Conservation (phyloP, 2,797 vertebrate genomes). For the Artibeus jamaicensis region DNA sequence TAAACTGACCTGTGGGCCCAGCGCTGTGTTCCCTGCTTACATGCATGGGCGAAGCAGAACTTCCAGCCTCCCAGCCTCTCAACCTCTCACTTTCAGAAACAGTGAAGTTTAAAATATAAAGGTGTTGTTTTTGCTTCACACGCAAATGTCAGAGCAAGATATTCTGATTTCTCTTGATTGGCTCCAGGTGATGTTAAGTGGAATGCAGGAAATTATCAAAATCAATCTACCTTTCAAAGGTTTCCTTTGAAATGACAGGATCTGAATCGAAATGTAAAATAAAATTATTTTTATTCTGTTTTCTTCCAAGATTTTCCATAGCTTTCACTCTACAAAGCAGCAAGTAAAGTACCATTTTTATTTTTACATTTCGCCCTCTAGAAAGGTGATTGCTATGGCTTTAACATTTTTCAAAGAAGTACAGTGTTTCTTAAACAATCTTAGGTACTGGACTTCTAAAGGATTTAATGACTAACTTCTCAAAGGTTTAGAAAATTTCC, state of each 20-base stretch:
- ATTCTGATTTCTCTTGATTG: conserved; percentile 66
- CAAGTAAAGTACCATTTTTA: background rate
- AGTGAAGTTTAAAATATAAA: conserved; percentile 66
- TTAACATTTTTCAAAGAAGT: conserved; percentile 41
- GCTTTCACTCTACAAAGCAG: background rate
- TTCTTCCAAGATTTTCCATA: conserved; percentile 5
- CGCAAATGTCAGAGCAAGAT: conserved; percentile 53
- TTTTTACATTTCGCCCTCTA: background rate
- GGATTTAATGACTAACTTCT: conserved; percentile 47
- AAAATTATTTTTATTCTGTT: conserved; percentile 30
- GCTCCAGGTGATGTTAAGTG: conserved; percentile 65
- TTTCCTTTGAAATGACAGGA: conserved; percentile 62
- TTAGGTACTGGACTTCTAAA: conserved; percentile 3
- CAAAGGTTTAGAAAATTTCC: background rate
- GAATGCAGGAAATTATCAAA: conserved; percentile 66
- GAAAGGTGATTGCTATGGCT: background rate
- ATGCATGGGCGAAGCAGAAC: background rate
- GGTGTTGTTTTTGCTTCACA: conserved; percentile 68
- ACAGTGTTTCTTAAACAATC: conserved; percentile 17
- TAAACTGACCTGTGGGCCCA: background rate
- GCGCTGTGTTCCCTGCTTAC: background rate
- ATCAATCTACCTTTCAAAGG: conserved; percentile 47
- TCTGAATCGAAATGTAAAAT: conserved; percentile 55
- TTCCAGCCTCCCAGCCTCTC: conserved; percentile 42
- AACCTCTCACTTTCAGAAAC: conserved; percentile 56